Evolutionary conservation across 2,888 invertebrate species (phyloP).

Genomic region (Epinotia nisella): DNA sequence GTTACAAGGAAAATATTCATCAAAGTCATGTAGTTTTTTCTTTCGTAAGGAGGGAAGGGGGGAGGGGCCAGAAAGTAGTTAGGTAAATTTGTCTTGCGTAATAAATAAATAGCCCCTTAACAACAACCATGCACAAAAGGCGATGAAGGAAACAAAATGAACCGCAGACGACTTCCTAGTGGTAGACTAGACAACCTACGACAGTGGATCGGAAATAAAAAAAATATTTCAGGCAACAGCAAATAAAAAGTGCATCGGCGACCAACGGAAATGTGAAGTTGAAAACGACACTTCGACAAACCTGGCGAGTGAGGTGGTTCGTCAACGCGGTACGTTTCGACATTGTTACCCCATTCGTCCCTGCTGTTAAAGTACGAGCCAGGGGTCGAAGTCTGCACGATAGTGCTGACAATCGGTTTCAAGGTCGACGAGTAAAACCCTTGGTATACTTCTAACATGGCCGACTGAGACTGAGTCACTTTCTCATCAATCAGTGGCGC

Average conservation of each 20-base stretch:
- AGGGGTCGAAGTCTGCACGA: conserved; percentile 66
- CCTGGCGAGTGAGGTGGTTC: conserved; percentile 83
- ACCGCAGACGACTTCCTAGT: conserved; percentile 18
- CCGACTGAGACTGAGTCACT: conserved; percentile 79
- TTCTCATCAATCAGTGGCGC: conserved; percentile 77
- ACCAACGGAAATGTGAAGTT: conserved; percentile 65
- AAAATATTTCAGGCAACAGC: conserved; percentile 62
- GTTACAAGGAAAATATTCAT: too few relatives aligned
- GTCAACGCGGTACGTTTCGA: conserved; percentile 81
- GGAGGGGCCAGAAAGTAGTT: too few relatives aligned
- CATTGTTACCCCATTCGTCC: conserved; percentile 80
- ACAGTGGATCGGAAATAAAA: conserved; percentile 50
- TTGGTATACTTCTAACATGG: conserved; percentile 82
- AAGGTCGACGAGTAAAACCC: conserved; percentile 80
- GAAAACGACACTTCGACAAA: conserved; percentile 80
- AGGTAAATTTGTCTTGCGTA: too few relatives aligned
- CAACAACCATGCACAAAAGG: conserved; percentile 39
- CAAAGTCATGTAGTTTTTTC: too few relatives aligned
- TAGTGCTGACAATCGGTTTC: conserved; percentile 76
- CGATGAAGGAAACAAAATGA: conserved; percentile 15
- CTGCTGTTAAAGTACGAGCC: conserved; percentile 70
- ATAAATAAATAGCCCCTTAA: too few relatives aligned
- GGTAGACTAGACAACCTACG: conserved; percentile 39
- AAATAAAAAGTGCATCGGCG: conserved; percentile 78
- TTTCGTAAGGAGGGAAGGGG: too few relatives aligned